Percentiles rank a stretch among this genome's conserved stretches.
phyloP scores from a whole-genome alignment of 1,140 invertebrate genomes.

The Heliothis virescens region DNA sequence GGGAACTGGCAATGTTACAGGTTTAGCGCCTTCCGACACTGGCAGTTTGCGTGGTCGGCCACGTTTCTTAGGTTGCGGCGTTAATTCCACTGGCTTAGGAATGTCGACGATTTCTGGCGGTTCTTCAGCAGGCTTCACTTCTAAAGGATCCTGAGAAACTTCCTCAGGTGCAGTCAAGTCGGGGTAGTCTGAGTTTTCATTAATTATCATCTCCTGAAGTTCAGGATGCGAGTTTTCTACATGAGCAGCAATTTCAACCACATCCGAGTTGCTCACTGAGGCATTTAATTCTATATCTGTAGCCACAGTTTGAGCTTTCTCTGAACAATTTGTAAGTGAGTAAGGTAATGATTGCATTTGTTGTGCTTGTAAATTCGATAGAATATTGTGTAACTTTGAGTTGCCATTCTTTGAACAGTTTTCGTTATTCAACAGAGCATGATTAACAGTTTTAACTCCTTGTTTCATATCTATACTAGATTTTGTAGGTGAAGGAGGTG shows the following conservation, averaged over 20 bases:
- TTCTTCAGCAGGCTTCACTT: slow-evolving; percentile 72
- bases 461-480: slow-evolving; percentile 67
- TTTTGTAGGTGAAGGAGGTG: slow-evolving; percentile 65
- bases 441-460: slow-evolving; percentile 66
- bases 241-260: slow-evolving; percentile 61
- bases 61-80: slow-evolving; percentile 82
- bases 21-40: slow-evolving; percentile 72
- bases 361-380: slow-evolving; percentile 80
- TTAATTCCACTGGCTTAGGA: slow-evolving; percentile 68
- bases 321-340: slow-evolving; percentile 71
- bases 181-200: slow-evolving; percentile 81
- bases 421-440: slow-evolving; percentile 78
- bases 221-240: slow-evolving; percentile 70
- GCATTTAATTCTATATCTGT: slow-evolving; percentile 79
- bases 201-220: slow-evolving; percentile 79
- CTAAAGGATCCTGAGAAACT: slow-evolving; percentile 81
- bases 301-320: slow-evolving; percentile 68
- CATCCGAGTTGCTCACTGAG: slow-evolving; percentile 76
- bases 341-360: slow-evolving; percentile 72
- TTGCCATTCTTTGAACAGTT: slow-evolving; percentile 84
- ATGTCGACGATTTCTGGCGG: slow-evolving; percentile 59
- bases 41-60: slow-evolving; percentile 83
- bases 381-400: slow-evolving; percentile 82
- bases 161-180: slow-evolving; percentile 77
- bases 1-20: slow-evolving; percentile 67